Evolutionary conservation across 2,797 vertebrate genomes (phyloP), one percentile per base, ranked within the genome.

Genomic region (Zenarchopterus dispar): DNA sequence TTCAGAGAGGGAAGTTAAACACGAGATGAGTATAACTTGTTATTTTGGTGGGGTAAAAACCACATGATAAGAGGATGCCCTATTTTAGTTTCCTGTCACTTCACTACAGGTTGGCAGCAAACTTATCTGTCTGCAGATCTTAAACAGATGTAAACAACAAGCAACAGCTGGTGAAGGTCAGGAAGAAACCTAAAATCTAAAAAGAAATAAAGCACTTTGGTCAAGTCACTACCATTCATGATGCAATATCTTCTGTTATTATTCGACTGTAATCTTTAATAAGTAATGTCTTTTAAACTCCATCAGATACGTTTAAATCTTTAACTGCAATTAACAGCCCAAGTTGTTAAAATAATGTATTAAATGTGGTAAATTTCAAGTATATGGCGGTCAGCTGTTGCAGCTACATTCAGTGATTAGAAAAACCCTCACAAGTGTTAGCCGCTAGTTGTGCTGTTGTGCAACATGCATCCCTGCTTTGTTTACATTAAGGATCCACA

Each of bases 11-110:
- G 82, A 87, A 86, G 80, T 88, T 41, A 6, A 60, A 28, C 39
- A 17, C 24, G 21, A 67, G 68, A 60, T 46, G 74, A 45, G 56
- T 68, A 59, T 18, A 80, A 56, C 63, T 81, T 84, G 84, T 88
- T 87, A 79, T 91, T 90, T 83, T 82, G 53, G 73, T 75, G 13
- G 21, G 13, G 50, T 54, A 36, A 46, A 59, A 56, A 75, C 81
- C 89, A 84, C 89, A 88, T 88, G 90, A 91, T 36, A 55, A 44
- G 19, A 80, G 1, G 56, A 72, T 86, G 80, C 80, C 78, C 87
- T 82, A 85, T 63, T 89, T 92, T 58, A 77, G 73, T 52, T 84
- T 90, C 86, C 86, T 79, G 81, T 80, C 69, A 71, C 23, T 60
- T 10, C 8, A 56, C 49, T 62, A 1, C 47, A 81, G 45, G 52